Evolutionary conservation across 2,113 vertebrate genomes (phyloP).

Genomic region (Onychostruthus taczanowskii): DNA sequence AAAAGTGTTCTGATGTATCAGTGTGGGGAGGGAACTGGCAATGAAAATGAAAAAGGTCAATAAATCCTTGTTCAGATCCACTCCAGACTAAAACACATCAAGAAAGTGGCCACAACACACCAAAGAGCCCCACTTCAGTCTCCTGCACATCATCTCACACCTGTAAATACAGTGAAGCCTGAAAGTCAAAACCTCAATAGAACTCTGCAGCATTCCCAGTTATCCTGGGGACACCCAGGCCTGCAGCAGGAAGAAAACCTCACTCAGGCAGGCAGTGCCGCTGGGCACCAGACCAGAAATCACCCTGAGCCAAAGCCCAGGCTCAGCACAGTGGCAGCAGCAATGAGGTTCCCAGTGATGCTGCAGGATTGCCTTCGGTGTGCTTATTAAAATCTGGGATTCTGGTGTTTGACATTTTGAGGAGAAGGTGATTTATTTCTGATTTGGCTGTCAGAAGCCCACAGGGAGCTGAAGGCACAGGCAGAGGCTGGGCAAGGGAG

Average conservation of each 20-base stretch:
- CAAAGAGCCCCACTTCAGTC: background rate
- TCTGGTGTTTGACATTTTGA: background rate
- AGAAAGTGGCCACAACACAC: background rate
- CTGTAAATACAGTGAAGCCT: background rate
- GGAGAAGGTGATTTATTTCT: background rate
- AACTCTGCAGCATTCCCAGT: background rate
- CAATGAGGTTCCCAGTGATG: background rate
- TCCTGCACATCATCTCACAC: background rate
- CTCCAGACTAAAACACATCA: background rate
- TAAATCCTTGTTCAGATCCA: background rate
- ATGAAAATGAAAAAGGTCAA: background rate
- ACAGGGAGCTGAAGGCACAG: background rate
- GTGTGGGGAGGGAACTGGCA: background rate
- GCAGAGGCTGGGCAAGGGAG: background rate
- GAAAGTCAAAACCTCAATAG: background rate
- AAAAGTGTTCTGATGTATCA: background rate
- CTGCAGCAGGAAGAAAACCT: background rate
- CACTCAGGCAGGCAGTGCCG: background rate
- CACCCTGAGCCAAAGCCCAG: background rate
- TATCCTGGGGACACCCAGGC: background rate
- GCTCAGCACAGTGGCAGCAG: background rate
- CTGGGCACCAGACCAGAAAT: background rate
- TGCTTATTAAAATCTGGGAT: background rate
- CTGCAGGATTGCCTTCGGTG: rapidly evolving
- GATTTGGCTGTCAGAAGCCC: background rate